Evolutionary conservation across 2,888 invertebrate species (phyloP), one percentile per base, ranked within the genome.

Genomic region (Autographa gamma): DNA sequence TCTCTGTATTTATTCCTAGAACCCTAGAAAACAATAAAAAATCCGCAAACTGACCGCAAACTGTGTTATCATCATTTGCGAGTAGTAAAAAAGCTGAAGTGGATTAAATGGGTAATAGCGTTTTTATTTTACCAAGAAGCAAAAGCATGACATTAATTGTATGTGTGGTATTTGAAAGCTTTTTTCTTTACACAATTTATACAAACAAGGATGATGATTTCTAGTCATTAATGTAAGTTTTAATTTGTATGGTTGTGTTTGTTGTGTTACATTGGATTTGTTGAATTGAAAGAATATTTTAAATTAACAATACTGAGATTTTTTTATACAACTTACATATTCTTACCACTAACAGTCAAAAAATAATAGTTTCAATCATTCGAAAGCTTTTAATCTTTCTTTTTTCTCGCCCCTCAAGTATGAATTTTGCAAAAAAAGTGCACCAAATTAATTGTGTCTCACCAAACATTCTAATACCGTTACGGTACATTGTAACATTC

Each of bases 401-500:
- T 25, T 25, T 25, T 25, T 25, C 25, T 25, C 25, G 25, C 3
- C 69, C 80, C 71, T 62, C 62, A 64, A 66, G 63, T 31, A 60
- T 63, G 59, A 71, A 70, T 65, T 62, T 58, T 58, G 58, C 62
- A 71, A 73, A 83, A 82, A 75, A 75, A 25, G 13, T 13, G 54
- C 59, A 43, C n/a, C 41, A 71, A 80, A 82, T 74, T 69, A 78
- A 75, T 82, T 77, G 48, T 66, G 73, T 66, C 61, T 59, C 38
- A 52, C 79, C 65, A 76, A 71, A 0, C 18, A 60, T 63, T 11
- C 38, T 60, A 9, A 56, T 25, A 59, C 31, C 32, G 71, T 80
- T 79, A 79, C 83, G 67, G 69, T 71, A 69, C 78, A 81, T 85
- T 85, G 83, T 86, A 79, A 86, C 66, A 69, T 61, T 75, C 70